Percentiles rank a stretch among this genome's conserved stretches.
These are phyloP conservation scores for Trissonchulus sp. DNA, from an alignment of 2,888 invertebrate species.

Conservation along the genomic window DNA sequence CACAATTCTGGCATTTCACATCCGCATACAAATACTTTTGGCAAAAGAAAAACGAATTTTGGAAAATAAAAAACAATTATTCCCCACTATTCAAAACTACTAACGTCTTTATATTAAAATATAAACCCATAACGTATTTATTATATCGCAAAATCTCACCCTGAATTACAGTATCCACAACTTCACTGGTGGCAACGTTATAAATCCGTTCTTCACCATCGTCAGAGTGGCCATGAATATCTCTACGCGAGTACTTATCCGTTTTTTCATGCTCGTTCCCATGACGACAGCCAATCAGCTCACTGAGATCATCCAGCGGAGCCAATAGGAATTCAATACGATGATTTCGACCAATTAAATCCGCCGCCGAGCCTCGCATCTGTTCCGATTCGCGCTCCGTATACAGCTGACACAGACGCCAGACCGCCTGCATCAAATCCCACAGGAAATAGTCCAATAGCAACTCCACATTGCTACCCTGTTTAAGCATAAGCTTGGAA, in stretches of 20 bases:
- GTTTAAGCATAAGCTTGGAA: no score
- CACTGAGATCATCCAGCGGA: constrained; percentile 15
- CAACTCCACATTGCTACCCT: no score
- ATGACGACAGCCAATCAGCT: not conserved
- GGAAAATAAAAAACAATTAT: no score
- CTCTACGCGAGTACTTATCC: not conserved
- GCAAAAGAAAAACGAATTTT: no score
- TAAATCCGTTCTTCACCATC: not conserved
- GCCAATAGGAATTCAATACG: constrained; percentile 21
- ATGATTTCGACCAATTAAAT: constrained; percentile 4
- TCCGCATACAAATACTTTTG: no score
- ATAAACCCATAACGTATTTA: no score
- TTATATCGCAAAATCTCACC: no score
- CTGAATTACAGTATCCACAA: constrained; percentile 8
- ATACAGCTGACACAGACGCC: not conserved
- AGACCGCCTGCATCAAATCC: not conserved
- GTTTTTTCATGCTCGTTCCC: not conserved
- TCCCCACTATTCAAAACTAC: no score
- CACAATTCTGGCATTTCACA: no score
- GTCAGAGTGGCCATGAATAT: not conserved
- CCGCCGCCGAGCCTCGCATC: constrained; percentile 1
- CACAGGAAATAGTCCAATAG: not conserved
- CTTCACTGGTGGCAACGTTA: constrained; percentile 14
- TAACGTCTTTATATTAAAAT: no score
- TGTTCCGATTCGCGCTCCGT: not conserved